These are phyloP conservation scores for Astyanax mexicanus DNA, from an alignment of 2,797 vertebrate genomes.

Conservation along the genomic window DNA sequence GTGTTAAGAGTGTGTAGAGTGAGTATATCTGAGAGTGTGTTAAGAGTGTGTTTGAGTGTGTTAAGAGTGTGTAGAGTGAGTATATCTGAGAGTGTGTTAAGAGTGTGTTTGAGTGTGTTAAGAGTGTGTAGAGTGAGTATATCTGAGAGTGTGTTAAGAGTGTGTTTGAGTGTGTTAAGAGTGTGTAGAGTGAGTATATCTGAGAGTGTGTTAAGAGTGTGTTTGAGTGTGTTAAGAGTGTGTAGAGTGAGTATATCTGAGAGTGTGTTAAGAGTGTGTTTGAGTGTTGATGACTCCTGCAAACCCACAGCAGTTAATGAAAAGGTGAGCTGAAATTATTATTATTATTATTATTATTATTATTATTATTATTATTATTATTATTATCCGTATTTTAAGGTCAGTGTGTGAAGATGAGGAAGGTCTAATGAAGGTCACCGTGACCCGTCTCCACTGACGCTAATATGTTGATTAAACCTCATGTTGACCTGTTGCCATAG, in stretches of 20 bases:
- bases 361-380: too few species aligned
- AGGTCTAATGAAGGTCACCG: too few species aligned
- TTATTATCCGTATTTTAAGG: too few species aligned
- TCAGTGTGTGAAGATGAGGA: background rate
- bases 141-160: background rate
- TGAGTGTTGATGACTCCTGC: too few species aligned
- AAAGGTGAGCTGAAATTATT: too few species aligned
- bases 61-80: too few species aligned
- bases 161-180: background rate
- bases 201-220: background rate
- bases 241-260: background rate
- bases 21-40: background rate
- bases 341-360: too few species aligned
- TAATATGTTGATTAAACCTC: too few species aligned
- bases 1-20: too few species aligned
- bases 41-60: background rate
- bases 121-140: background rate
- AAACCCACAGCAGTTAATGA: too few species aligned
- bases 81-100: background rate
- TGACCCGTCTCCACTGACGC: too few species aligned
- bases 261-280: background rate
- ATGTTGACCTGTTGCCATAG: background rate
- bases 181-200: background rate
- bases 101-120: background rate
- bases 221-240: background rate